Percentiles rank a stretch among this genome's conserved stretches.
Evolutionary conservation across 2,888 invertebrate species (phyloP).

Genomic region (Amphipoea oculea): DNA sequence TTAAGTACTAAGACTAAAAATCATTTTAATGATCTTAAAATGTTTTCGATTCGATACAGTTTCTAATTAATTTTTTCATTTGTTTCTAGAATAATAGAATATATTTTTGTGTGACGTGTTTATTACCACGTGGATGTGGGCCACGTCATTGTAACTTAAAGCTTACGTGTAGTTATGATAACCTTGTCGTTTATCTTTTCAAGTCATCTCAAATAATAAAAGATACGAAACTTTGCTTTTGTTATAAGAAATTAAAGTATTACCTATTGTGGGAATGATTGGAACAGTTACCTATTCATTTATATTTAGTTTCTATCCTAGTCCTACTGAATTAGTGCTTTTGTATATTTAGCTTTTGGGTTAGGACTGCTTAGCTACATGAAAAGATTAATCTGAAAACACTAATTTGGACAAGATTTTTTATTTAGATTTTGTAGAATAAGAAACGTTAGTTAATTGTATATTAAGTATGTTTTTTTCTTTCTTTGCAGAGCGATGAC

Average conservation of each 20-base stretch:
- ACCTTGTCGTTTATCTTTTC: conserved; percentile 12
- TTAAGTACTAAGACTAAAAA: neutral
- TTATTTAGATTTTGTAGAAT: neutral
- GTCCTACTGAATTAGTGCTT: neutral
- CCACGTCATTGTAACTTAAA: conserved; percentile 13
- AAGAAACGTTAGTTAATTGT: neutral
- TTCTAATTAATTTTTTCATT: conserved; percentile 2
- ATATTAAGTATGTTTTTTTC: neutral
- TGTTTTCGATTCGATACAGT: conserved; percentile 16
- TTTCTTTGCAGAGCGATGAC: conserved; percentile 87
- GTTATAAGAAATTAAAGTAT: neutral
- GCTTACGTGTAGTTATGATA: conserved; percentile 26
- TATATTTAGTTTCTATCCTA: neutral
- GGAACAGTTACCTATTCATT: neutral
- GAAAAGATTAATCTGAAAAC: neutral
- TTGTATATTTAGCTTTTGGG: neutral
- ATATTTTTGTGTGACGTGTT: neutral
- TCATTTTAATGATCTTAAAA: conserved; percentile 5
- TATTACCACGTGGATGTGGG: neutral
- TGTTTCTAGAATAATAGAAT: neutral
- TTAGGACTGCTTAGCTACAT: neutral
- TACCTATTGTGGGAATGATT: neutral
- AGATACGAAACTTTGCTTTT: neutral
- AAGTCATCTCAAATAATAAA: neutral
- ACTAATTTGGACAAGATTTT: neutral